Conservation (phyloP, 30 jellyfish, hydroid and myxozoan genomes). For the Haliclystus octoradiatus region DNA sequence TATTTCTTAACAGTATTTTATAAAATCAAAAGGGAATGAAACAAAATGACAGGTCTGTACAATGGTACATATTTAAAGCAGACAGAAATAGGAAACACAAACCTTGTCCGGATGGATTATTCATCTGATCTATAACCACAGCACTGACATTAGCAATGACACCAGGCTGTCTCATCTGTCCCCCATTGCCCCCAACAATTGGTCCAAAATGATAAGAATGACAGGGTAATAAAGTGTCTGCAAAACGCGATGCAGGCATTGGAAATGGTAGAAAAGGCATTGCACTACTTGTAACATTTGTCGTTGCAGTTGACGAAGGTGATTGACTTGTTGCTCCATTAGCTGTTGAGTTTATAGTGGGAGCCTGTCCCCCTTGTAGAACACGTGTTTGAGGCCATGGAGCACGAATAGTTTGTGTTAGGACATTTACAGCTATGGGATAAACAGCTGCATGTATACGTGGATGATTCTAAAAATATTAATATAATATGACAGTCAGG, state of each 20-base stretch:
- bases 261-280: constrained; percentile 14
- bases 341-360: not conserved
- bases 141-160: constrained; percentile 73
- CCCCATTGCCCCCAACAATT: constrained; percentile 24
- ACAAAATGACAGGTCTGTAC: too few species aligned
- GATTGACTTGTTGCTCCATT: not conserved
- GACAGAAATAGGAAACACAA: too few species aligned
- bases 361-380: not conserved
- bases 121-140: constrained; percentile 49
- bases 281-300: not conserved
- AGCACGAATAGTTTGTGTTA: not conserved
- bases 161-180: constrained; percentile 21
- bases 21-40: too few species aligned
- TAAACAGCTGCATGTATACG: not conserved
- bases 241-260: constrained; percentile 10
- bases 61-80: too few species aligned
- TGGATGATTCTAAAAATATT: not conserved
- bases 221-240: constrained; percentile 84
- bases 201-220: constrained; percentile 98
- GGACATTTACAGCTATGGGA: not conserved
- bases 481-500: too few species aligned
- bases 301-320: not conserved
- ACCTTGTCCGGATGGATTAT: not conserved
- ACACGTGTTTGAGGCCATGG: not conserved
- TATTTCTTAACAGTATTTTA: too few species aligned